phyloP scores from a whole-genome alignment of 1,140 invertebrate species.

The Andrena cerasifolii region DNA sequence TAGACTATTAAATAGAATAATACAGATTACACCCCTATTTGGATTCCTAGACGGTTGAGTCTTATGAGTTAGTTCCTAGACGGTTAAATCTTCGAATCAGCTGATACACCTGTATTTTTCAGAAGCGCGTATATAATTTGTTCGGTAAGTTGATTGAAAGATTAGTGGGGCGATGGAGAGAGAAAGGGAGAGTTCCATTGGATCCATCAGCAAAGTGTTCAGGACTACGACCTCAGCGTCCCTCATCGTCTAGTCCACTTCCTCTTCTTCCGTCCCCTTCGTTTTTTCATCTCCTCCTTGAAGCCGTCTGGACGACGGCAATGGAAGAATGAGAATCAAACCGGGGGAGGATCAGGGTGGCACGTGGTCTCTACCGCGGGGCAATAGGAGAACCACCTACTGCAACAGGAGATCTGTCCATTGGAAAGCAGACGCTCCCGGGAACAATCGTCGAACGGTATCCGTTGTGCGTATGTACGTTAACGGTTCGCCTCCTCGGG shows the following conservation, averaged over 20 bases:
- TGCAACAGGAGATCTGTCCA: slow-evolving; percentile 46
- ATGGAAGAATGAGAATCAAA: slow-evolving; percentile 58
- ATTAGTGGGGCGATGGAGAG: not conserved
- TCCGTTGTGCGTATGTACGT: no score
- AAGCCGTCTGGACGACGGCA: slow-evolving; percentile 50
- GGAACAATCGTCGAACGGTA: slow-evolving; percentile 27
- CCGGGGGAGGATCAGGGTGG: slow-evolving; percentile 38
- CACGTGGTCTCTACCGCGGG: slow-evolving; percentile 16
- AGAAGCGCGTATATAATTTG: not conserved
- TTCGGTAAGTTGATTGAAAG: not conserved
- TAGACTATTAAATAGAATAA: not conserved
- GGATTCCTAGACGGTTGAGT: no score
- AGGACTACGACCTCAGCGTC: slow-evolving; percentile 54
- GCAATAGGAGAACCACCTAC: slow-evolving; percentile 27
- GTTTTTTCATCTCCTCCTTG: slow-evolving; percentile 58
- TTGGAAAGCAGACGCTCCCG: slow-evolving; percentile 10
- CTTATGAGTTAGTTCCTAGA: no score
- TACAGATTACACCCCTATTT: no score
- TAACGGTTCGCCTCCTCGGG: slow-evolving; percentile 19
- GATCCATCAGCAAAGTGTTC: slow-evolving; percentile 51
- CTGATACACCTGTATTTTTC: not conserved
- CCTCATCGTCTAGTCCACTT: slow-evolving; percentile 65
- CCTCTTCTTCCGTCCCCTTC: slow-evolving; percentile 60
- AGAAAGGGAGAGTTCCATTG: slow-evolving; percentile 10
- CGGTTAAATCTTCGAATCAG: no score